Base-by-base conservation (phyloP, 2,797 vertebrate species). In the Melanotaenia pygmaea region DNA sequence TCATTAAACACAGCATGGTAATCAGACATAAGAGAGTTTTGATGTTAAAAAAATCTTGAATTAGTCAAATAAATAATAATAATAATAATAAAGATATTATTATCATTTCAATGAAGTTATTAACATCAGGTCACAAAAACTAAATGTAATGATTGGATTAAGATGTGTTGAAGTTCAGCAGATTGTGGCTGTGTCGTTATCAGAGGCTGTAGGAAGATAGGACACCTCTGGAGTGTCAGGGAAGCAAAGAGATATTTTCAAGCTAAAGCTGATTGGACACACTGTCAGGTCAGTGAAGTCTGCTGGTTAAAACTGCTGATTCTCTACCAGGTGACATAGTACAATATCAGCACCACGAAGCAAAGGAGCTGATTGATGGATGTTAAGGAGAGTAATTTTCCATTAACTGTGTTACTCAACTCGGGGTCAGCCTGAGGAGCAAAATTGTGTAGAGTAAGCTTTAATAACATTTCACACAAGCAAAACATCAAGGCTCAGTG, bases 361-460 rank as follows among this genome's bases (percentile, higher is more conserved):
- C 10, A 76, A 65, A 50, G 26, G 37, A 38, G 13, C 45, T 40
- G 45, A 71, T 47, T 1, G 9, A 54, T 68, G 37, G 56, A 47
- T 70, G 32, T 54, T 30, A 43, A 51, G 45, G 54, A 35, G 37
- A 54, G 4, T 59, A 64, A 72, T 72, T 80, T 30, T 56, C 28
- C 16, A 59, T 69, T 67, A 67, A 26, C 37, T 40, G 32, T 22
- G 12, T 60, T 66, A 43, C 57, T 75, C 18, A 56, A 51, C 16
- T 61, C n/a, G 83, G 72, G 63, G 68, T 81, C 73, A 70, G 66
- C 22, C 32, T 54, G 34, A 59, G 22, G 53, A 69, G 28, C 35
- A 57, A 72, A 73, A 59, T 5, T 1, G 16, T 47, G 35, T 1
- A 51, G 32, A 47, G 24, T 8, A 20, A 56, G 20, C 50, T 70